Conservation (phyloP, 1,140 invertebrate genomes). For the Caenorhabditis inopinata region DNA sequence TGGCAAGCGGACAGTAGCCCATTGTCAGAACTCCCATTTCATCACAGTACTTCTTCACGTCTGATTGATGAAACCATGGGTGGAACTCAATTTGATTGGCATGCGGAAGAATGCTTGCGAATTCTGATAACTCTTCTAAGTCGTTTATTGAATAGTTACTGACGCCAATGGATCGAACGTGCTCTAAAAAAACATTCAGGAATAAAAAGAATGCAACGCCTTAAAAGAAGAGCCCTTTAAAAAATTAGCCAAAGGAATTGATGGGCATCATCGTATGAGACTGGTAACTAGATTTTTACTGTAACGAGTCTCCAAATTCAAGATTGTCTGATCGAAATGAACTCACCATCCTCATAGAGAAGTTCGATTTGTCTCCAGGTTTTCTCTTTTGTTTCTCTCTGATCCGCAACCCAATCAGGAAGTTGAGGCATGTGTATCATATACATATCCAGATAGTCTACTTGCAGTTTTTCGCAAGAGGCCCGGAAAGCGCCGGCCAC, state of each 20-base stretch:
- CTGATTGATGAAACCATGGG: conserved; percentile 67
- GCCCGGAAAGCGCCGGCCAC: conserved; percentile 60
- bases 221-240: no score
- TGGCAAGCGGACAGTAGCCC: conserved; percentile 68
- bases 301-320: neutral
- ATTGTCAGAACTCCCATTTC: conserved; percentile 53
- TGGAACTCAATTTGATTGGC: conserved; percentile 69
- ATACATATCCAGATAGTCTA: conserved; percentile 66
- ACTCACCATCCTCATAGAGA: conserved; percentile 66
- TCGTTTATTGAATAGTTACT: conserved; percentile 67
- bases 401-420: conserved; percentile 56
- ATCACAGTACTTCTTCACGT: conserved; percentile 64
- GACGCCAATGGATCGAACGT: conserved; percentile 66
- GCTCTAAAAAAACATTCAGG: conserved; percentile 45
- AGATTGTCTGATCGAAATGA: no score
- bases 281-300: no score
- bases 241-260: no score
- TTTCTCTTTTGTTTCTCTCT: conserved; percentile 60
- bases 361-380: conserved; percentile 67
- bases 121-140: conserved; percentile 64
- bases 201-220: no score
- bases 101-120: conserved; percentile 65
- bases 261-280: no score
- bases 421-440: conserved; percentile 68
- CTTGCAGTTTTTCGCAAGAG: conserved; percentile 65